Base-by-base conservation (phyloP, 1,140 invertebrate genomes). In the Drosophila miranda region DNA sequence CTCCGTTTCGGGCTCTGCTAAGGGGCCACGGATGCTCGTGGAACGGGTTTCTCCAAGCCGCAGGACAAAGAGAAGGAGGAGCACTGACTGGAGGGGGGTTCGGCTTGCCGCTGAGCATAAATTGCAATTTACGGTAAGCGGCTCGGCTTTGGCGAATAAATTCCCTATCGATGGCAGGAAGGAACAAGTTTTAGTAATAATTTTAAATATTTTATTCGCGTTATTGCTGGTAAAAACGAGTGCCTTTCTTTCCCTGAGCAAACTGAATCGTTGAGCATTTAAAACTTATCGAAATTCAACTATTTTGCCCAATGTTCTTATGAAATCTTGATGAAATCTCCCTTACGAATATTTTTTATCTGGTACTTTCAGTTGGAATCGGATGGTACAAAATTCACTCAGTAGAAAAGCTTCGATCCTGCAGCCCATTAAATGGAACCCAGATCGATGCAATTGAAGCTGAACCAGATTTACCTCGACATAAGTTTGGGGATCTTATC, bases 111-210 rank as follows among this genome's bases (percentile, higher is more conserved):
- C 70, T 83, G 79, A 55, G 62, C 78, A 78, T 84, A 78, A 89
- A 84, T 80, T 84, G 78, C 74, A 81, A 81, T 76, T 73, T 81
- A 75, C 60, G 76, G 63, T 75, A 89, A 84, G 77, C 80, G 60
- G 76, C 62, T 61, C 64, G 62, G 30, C 62, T 49, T 58, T 58
- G 52, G 46, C 48, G 50, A 68, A 59, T 56, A 53, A 77, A 70
- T 58, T 70, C 49, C 62, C 66, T 56, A 54, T 54, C 50, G 48
- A 42, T 53, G 28, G 52, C 59, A 61, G 46, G 51, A 52, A 21
- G 13, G 42, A 87, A 84, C 84, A 48, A 59, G 84, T 89, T 89
- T 74, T 34, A 16, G 71, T 60, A 71, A 68, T 72, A 76, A 78
- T 57, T 62, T 78, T 55, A 51, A 58, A 79, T 73, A 67, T 60